Percentiles rank a stretch among this genome's conserved stretches.
phyloP scores from a whole-genome alignment of 2,888 invertebrate species.

The Agrenia bidenticulata region DNA sequence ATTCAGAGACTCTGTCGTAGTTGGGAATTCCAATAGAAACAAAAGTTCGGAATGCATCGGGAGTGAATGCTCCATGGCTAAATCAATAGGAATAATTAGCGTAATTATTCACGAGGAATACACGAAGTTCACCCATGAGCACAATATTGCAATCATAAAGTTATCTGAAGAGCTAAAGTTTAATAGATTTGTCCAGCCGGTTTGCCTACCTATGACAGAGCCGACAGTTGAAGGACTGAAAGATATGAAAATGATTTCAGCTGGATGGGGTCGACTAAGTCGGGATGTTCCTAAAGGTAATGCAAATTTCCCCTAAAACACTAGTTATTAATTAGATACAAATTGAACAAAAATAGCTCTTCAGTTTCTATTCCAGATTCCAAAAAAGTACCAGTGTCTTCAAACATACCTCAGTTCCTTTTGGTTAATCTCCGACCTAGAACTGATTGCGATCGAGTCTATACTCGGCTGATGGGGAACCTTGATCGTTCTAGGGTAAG shows the following conservation, averaged over 20 bases:
- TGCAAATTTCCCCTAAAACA: neutral
- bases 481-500: conserved; percentile 39
- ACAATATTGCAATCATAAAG: conserved; percentile 43
- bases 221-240: conserved; percentile 27
- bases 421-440: conserved; percentile 34
- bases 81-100: conserved; percentile 3
- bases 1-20: conserved; percentile 29
- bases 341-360: too few relatives aligned
- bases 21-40: conserved; percentile 39
- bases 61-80: conserved; percentile 20
- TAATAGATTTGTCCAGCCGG: conserved; percentile 38
- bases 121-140: conserved; percentile 33
- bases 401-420: conserved; percentile 28
- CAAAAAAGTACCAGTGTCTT: too few relatives aligned
- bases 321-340: too few relatives aligned
- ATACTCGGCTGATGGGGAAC: conserved; percentile 36
- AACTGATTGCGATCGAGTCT: conserved; percentile 36
- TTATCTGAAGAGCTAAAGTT: conserved; percentile 30
- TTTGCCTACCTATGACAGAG: conserved; percentile 44
- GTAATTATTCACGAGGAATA: conserved; percentile 42
- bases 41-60: conserved; percentile 27
- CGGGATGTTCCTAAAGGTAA: conserved; percentile 21
- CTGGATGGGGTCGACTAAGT: conserved; percentile 41
- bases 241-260: conserved; percentile 29
- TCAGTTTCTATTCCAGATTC: too few relatives aligned